Conservation (phyloP, 2,888 invertebrate genomes). For the Mechanitis messenoides region DNA sequence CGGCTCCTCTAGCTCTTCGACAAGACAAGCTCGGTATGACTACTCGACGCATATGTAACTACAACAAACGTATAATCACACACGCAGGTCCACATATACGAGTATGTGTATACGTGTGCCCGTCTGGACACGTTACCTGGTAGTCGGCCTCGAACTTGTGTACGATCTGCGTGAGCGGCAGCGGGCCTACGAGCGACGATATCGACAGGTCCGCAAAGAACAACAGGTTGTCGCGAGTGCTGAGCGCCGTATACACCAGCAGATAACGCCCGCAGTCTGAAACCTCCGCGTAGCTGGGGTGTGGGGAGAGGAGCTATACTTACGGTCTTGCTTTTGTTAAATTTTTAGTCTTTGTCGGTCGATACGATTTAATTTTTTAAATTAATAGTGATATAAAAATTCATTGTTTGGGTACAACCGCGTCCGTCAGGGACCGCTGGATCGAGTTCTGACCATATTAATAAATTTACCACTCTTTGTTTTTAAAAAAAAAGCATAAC, state of each 20-base stretch:
- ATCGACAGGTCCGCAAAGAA: constrained; percentile 88
- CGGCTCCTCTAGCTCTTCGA: no score
- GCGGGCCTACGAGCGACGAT: constrained; percentile 74
- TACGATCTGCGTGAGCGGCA: constrained; percentile 87
- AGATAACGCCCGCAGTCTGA: constrained; percentile 95
- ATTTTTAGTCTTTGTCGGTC: no score
- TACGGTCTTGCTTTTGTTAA: background rate
- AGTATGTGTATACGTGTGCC: no score
- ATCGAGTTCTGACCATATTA: no score
- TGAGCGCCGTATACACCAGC: constrained; percentile 87
- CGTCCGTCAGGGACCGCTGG: no score
- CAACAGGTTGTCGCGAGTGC: constrained; percentile 93
- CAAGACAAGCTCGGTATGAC: no score
- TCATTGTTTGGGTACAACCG: no score
- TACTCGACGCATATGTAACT: no score
- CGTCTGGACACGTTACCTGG: constrained; percentile 76
- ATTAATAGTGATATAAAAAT: no score
- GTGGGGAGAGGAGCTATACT: background rate
- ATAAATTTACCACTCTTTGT: no score
- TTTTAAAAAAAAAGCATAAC: no score
- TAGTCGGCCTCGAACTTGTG: constrained; percentile 95
- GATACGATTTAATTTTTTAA: no score
- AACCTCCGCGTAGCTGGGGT: constrained; percentile 86
- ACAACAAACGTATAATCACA: background rate
- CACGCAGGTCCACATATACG: background rate